Base-by-base conservation (phyloP, 2,888 invertebrate genomes). In the Hermaeophaga mercurialis region DNA sequence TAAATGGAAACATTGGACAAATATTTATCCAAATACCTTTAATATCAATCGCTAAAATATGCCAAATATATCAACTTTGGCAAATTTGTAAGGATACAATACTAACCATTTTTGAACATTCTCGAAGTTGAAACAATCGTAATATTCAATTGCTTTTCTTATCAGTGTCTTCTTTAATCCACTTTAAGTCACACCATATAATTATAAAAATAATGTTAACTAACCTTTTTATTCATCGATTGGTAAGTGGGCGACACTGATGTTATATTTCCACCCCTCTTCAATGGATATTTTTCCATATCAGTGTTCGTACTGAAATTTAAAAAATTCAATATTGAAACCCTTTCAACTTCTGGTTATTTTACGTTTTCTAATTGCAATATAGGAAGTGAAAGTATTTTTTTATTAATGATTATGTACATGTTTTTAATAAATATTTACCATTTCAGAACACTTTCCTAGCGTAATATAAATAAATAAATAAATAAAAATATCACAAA, bases 261-360 rank as follows among this genome's bases (percentile, higher is more conserved):
- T 66, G 80, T 79, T 66, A 81, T 76, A 57, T 72, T 68, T 66
- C 79, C 78, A 69, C 84, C 83, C 64, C 71, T 70, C 78, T 84
- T 87, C 74, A 87, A 78, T 75, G 87, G 87, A 79, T 83, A 86
- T 79, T 85, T 87, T 84, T 88, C 87, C 87, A 88, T 87, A 70
- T 75, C 71, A 74, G 64, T 62, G 66, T 63, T 58, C 66, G 60
- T 71, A 70, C 73, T 72, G 64, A 44, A 69, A 70, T 12, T n/a
- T 14, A 53, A 48, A n/a, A 34, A 22, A 34, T 5, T 43, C 36
- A 46, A 57, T 50, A 41, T 12, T 39, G 49, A 49, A 49, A 31
- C 28, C 15, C 15, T 31, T 18, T 12, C 3, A 41, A 26, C n/a
- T 39, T 19, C 22, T 17, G 22, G 14, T 41, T n/a, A n/a, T n/a